Percentiles rank a stretch among this genome's conserved stretches.
Evolutionary conservation across 2,888 invertebrate species (phyloP).

Genomic region (Portevinia maculata): DNA sequence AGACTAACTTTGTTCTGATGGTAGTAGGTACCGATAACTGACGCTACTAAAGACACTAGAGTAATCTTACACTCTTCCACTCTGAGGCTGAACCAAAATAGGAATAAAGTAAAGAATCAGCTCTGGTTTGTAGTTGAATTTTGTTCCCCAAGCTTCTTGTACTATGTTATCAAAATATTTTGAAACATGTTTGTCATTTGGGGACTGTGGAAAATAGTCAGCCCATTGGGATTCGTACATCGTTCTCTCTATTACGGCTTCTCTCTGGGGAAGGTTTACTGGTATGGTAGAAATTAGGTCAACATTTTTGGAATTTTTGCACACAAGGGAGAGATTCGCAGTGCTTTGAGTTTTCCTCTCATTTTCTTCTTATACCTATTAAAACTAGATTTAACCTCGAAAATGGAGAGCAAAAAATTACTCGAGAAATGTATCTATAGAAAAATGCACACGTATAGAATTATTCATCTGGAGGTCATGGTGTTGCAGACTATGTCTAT

Average conservation of each 20-base stretch:
- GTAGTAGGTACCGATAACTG: not conserved
- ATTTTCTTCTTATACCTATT: slow-evolving; percentile 2
- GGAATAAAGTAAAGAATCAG: slow-evolving; percentile 14
- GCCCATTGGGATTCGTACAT: not conserved
- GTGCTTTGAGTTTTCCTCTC: slow-evolving; percentile 28
- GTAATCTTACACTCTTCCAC: not conserved
- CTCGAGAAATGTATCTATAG: slow-evolving; percentile 2
- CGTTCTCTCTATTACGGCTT: not conserved
- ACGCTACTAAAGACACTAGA: slow-evolving; percentile 9
- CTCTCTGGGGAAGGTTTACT: not conserved
- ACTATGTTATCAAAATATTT: slow-evolving; percentile 50
- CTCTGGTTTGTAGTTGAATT: slow-evolving; percentile 6
- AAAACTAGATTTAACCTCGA: slow-evolving; percentile 51
- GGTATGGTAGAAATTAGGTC: slow-evolving; percentile 46
- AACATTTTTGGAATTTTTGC: slow-evolving; percentile 32
- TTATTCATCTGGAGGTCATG: slow-evolving; percentile 63
- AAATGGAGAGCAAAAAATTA: slow-evolving; percentile 10
- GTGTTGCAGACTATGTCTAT: slow-evolving; percentile 38
- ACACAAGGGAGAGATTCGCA: slow-evolving; percentile 7
- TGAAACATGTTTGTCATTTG: slow-evolving; percentile 14
- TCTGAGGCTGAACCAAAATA: not conserved
- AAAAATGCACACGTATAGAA: slow-evolving; percentile 31
- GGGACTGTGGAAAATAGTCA: not conserved
- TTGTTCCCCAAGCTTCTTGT: slow-evolving; percentile 26
- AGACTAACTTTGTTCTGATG: slow-evolving; percentile 7